Percentiles rank a stretch among this genome's conserved stretches.
These are phyloP conservation scores for Cistogaster globosa DNA, from an alignment of 2,888 invertebrate genomes.

Conservation along the genomic window DNA sequence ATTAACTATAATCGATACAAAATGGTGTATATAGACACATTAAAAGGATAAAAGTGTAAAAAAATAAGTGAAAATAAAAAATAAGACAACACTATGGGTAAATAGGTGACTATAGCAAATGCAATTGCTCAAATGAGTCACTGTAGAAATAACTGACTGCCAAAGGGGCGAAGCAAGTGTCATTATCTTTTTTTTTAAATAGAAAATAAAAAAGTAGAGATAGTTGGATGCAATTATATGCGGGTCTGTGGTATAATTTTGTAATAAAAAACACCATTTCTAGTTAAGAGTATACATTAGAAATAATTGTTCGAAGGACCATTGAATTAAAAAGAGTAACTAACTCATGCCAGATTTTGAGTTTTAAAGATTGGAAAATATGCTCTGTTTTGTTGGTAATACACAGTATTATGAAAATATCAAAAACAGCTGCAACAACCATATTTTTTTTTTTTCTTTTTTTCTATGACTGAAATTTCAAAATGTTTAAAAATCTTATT, in stretches of 20 bases:
- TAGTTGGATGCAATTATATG: slow-evolving; percentile 46
- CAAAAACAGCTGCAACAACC: too few relatives aligned
- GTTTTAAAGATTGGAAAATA: too few relatives aligned
- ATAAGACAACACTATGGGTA: slow-evolving; percentile 24
- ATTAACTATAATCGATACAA: slow-evolving; percentile 65
- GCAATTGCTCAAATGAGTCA: neutral
- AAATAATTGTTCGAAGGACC: neutral
- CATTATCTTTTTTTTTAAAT: slow-evolving; percentile 6
- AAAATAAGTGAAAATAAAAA: slow-evolving; percentile 30
- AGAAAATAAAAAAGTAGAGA: slow-evolving; percentile 27
- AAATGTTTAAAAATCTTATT: too few relatives aligned
- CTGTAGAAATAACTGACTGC: neutral
- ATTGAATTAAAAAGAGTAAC: too few relatives aligned
- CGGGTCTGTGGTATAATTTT: slow-evolving; percentile 17
- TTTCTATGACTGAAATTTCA: too few relatives aligned
- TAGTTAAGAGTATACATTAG: neutral
- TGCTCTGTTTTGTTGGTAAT: too few relatives aligned
- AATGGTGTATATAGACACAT: slow-evolving; percentile 48
- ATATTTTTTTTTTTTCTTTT: too few relatives aligned
- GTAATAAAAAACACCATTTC: slow-evolving; percentile 44
- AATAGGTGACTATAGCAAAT: neutral
- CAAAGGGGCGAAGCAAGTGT: neutral
- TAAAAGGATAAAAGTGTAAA: slow-evolving; percentile 46
- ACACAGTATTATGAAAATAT: too few relatives aligned
- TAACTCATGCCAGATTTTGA: too few relatives aligned